Percentiles rank a stretch among this genome's conserved stretches.
Evolutionary conservation across 1,140 invertebrate species (phyloP).

Genomic region (Atta texana): DNA sequence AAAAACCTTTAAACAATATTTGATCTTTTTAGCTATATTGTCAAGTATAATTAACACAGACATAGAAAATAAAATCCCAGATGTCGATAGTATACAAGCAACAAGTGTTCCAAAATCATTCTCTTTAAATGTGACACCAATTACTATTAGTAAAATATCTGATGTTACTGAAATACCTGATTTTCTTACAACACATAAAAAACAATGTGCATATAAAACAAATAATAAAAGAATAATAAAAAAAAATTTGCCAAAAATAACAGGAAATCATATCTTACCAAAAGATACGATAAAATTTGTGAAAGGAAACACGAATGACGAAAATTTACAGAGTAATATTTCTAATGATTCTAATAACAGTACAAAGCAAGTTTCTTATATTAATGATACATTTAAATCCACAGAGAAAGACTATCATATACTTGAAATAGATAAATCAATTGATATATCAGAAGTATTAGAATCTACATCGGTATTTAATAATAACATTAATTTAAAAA

Average conservation of each 20-base stretch:
- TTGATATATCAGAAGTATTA: neutral
- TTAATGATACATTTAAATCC: constrained; percentile 3
- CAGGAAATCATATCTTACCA: neutral
- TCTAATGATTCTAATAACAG: neutral
- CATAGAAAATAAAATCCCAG: neutral
- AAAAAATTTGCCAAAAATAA: constrained; percentile 16
- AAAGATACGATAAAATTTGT: neutral
- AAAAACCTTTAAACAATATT: neutral
- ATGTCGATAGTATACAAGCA: neutral
- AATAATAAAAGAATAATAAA: neutral
- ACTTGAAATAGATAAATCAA: neutral
- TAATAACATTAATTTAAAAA: constrained; percentile 3
- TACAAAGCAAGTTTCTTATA: neutral
- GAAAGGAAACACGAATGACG: neutral
- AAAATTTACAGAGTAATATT: neutral
- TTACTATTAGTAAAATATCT: no score
- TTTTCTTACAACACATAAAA: neutral
- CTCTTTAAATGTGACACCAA: neutral
- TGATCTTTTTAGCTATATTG: neutral
- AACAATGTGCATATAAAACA: neutral
- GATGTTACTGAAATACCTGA: no score
- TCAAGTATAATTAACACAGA: neutral
- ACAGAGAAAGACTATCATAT: neutral
- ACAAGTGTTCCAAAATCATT: neutral
- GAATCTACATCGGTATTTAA: neutral